Evolutionary conservation across 2,888 invertebrate species (phyloP), one percentile per base, ranked within the genome.

Genomic region (Epistrophella euchroma): DNA sequence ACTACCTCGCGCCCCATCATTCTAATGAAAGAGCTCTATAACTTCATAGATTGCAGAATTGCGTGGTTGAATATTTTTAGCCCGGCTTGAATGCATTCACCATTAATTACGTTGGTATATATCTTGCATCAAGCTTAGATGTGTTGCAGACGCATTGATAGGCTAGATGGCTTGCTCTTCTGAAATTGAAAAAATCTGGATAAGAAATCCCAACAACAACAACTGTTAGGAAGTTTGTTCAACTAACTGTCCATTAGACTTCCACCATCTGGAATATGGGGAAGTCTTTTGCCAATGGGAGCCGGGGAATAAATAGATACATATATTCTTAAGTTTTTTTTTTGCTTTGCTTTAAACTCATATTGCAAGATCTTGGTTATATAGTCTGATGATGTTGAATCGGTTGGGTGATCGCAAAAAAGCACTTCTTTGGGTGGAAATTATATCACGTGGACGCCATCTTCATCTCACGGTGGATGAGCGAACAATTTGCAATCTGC

Each of bases 401-500:
- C 17, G 19, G 66, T 47, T 47, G 37, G 43, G 22, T 37, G 62
- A 50, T 70, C 43, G 71, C 15, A 50, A n/a, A 50, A n/a, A 47
- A 52, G 50, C 35, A 22, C 62, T 74, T 70, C 71, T 76, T 45
- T 35, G n/a, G 25, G 68, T 68, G 60, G 70, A 73, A 82, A 86
- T 86, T 86, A 66, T 77, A 86, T 77, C 85, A 86, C 86, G 86
- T 86, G 86, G 73, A 71, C 45, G 60, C 74, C 40, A 58, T 72
- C 55, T 68, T 40, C 64, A 60, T 68, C 52, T 56, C 62, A 43
- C 32, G 73, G 4, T 22, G 15, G 72, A 68, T 74, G 64, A 56
- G 71, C 74, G 77, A 77, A 64, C 77, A 86, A 86, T 86, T 86
- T 86, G 82, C 86, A 86, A 82, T 86, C 82, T 86, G 82, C 77